Conservation (phyloP, 2,113 vertebrate genomes). For the Cepphus grylle region DNA sequence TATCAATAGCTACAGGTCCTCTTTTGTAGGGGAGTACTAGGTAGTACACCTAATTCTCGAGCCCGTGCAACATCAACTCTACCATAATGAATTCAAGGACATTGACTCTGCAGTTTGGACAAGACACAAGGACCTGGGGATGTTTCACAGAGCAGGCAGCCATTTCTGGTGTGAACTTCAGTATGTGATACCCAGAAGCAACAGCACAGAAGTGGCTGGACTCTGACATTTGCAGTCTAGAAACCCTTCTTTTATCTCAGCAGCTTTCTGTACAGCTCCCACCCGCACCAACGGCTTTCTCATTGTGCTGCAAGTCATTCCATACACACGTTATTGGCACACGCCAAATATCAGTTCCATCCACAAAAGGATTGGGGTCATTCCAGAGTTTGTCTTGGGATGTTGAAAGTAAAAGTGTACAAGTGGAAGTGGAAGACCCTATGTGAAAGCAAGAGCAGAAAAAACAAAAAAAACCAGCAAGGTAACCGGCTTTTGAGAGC, state of each 20-base stretch:
- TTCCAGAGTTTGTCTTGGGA: background rate
- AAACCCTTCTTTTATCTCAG: background rate
- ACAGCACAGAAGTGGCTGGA: background rate
- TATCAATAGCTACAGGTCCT: background rate
- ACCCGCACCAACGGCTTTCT: accelerated
- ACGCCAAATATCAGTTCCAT: background rate
- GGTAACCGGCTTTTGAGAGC: background rate
- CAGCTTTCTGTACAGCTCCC: background rate
- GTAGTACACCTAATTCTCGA: background rate
- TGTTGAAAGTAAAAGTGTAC: background rate
- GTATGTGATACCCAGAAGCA: background rate
- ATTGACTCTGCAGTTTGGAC: background rate
- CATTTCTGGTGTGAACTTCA: background rate
- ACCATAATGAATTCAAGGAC: background rate
- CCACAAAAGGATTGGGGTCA: background rate
- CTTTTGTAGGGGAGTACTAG: background rate
- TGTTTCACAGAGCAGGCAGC: too few relatives aligned
- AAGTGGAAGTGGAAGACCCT: background rate
- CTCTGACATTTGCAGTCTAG: background rate
- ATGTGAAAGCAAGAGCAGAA: background rate
- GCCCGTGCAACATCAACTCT: background rate
- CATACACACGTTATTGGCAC: accelerated
- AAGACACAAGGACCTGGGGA: background rate
- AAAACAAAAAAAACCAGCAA: background rate
- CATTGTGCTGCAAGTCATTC: background rate